These are phyloP conservation scores for Pica pica DNA, from an alignment of 2,113 vertebrate species.

Conservation along the genomic window DNA sequence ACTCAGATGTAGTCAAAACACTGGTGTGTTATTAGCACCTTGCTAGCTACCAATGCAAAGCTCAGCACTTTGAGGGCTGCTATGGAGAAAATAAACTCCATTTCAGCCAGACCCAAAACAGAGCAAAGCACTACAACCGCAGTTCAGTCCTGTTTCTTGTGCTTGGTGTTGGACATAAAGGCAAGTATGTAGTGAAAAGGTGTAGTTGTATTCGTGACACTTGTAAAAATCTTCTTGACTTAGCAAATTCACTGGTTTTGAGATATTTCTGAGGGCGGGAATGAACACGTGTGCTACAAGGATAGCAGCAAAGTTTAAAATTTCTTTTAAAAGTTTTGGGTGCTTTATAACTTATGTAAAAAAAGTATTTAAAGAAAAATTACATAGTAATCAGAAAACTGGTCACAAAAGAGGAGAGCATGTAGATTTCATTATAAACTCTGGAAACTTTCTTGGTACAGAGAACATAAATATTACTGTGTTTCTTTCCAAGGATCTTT, in stretches of 20 bases:
- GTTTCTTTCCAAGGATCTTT: slow-evolving; percentile 84
- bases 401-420: background rate
- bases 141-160: background rate
- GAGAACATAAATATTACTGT: background rate
- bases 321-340: background rate
- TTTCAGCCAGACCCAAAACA: background rate
- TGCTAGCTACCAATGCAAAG: background rate
- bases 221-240: background rate
- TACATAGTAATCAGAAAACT: background rate
- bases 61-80: background rate
- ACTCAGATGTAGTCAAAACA: background rate
- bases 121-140: background rate
- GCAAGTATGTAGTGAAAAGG: background rate
- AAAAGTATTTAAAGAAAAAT: background rate
- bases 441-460: background rate
- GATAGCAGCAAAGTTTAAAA: background rate
- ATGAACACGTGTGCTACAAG: background rate
- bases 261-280: background rate
- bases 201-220: background rate
- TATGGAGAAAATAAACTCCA: background rate
- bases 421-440: background rate
- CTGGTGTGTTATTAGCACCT: background rate
- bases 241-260: background rate
- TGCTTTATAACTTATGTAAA: background rate
- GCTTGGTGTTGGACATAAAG: background rate